A percentile compares a stretch with the other conserved stretches of the same genome.
Conservation (phyloP, 2,888 invertebrate species). For the Eurois occulta region DNA sequence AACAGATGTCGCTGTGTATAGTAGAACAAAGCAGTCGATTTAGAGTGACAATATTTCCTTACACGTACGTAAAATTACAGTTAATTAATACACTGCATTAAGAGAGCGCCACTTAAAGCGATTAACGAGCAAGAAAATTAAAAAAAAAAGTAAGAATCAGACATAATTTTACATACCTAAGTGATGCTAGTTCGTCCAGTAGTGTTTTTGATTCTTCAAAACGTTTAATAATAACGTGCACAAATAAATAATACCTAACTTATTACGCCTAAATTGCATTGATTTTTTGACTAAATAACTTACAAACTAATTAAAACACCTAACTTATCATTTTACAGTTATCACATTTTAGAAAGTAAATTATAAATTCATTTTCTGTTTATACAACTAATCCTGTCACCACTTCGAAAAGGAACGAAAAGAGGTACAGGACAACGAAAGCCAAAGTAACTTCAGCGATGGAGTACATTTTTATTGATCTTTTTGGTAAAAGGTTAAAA, state of each 20-base stretch:
- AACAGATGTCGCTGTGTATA: slow-evolving; percentile 51
- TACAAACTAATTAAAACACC: slow-evolving; percentile 74
- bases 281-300: slow-evolving; percentile 81
- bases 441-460: slow-evolving; percentile 88
- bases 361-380: slow-evolving; percentile 64
- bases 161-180: slow-evolving; percentile 56
- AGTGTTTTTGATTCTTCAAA: slow-evolving; percentile 37
- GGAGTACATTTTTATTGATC: slow-evolving; percentile 85
- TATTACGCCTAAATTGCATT: slow-evolving; percentile 81
- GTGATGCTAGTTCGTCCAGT: slow-evolving; percentile 32
- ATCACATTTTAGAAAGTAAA: slow-evolving; percentile 83
- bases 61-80: background rate
- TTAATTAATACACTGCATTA: background rate
- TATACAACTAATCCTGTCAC: slow-evolving; percentile 86
- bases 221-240: slow-evolving; percentile 37
- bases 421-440: slow-evolving; percentile 86
- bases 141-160: background rate
- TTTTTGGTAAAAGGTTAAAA: slow-evolving; percentile 69
- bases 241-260: slow-evolving; percentile 64
- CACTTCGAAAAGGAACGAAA: slow-evolving; percentile 87
- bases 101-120: background rate
- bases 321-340: slow-evolving; percentile 71
- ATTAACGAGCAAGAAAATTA: background rate
- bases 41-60: background rate
- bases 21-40: background rate